A percentile compares a stretch with the other conserved stretches of the same genome.
phyloP scores from a whole-genome alignment of 2,888 invertebrate genomes.

The Tachina grossa region DNA sequence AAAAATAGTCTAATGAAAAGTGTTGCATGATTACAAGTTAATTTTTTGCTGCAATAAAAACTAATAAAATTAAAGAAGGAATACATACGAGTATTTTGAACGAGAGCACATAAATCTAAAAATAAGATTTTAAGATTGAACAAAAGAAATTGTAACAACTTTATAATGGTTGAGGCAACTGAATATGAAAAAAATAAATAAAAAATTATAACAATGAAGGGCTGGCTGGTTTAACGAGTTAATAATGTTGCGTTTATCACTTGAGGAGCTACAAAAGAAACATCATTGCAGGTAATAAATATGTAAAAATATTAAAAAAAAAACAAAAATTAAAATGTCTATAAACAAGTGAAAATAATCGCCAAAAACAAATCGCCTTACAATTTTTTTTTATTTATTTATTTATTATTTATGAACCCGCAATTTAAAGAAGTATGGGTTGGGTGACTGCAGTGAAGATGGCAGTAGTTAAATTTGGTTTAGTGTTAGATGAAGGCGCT shows the following conservation, averaged over 20 bases:
- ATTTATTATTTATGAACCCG: conserved; percentile 73
- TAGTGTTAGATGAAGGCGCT: conserved; percentile 66
- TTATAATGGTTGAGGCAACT: conserved; percentile 59
- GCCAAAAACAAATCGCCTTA: conserved; percentile 70
- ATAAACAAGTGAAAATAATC: conserved; percentile 69
- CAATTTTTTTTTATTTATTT: conserved; percentile 51
- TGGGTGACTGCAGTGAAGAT: conserved; percentile 29
- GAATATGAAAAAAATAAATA: background rate
- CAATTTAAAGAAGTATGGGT: conserved; percentile 61
- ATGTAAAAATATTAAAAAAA: conserved; percentile 12
- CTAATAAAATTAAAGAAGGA: conserved; percentile 41
- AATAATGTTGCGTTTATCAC: conserved; percentile 43
- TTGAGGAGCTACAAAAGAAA: conserved; percentile 22
- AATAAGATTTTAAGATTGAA: conserved; percentile 55
- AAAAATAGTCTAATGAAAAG: conserved; percentile 78
- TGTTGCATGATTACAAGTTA: conserved; percentile 77
- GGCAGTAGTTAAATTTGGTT: conserved; percentile 36
- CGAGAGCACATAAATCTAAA: conserved; percentile 64
- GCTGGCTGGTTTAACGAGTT: conserved; percentile 54
- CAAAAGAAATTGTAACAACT: conserved; percentile 67
- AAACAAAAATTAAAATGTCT: conserved; percentile 41
- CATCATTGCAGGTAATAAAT: conserved; percentile 53
- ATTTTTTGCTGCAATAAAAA: conserved; percentile 34
- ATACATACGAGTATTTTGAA: conserved; percentile 34
- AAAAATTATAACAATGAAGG: conserved; percentile 14